Conservation (phyloP, 2,888 invertebrate species). For the Drosophila algonquin region DNA sequence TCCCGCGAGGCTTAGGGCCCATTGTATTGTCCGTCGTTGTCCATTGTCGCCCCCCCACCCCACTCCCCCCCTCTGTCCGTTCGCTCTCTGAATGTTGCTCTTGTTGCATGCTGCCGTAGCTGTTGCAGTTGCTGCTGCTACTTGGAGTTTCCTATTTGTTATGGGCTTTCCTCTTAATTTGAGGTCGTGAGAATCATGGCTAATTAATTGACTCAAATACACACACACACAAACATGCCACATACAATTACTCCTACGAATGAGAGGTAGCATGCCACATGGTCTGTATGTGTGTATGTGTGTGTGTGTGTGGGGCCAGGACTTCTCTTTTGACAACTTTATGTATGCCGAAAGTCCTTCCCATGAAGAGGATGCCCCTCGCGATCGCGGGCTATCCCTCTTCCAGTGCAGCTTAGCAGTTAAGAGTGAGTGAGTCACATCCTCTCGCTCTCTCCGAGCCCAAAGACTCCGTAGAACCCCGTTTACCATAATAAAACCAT, state of each 20-base stretch:
- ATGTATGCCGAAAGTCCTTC: slow-evolving; percentile 10
- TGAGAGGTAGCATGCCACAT: not conserved
- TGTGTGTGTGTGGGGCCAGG: too few species aligned
- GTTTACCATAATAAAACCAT: too few species aligned
- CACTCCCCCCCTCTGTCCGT: not conserved
- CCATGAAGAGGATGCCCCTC: not conserved
- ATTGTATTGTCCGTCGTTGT: slow-evolving; percentile 58
- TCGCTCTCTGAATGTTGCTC: slow-evolving; percentile 5
- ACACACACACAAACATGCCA: slow-evolving; percentile 5
- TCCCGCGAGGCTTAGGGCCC: slow-evolving; percentile 67
- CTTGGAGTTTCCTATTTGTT: slow-evolving; percentile 76
- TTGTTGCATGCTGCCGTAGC: slow-evolving; percentile 17
- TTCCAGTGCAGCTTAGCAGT: not conserved
- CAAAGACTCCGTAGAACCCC: too few species aligned
- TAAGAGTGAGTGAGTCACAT: too few species aligned
- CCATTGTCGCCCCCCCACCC: slow-evolving; percentile 23
- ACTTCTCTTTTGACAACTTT: slow-evolving; percentile 16
- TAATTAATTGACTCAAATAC: slow-evolving; percentile 78
- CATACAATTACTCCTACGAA: not conserved
- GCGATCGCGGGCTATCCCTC: too few species aligned
- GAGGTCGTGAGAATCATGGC: slow-evolving; percentile 83
- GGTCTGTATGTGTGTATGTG: not conserved
- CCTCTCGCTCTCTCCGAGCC: too few species aligned
- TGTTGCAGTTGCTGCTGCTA: slow-evolving; percentile 40
- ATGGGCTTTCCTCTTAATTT: slow-evolving; percentile 81